Evolutionary conservation across 2,888 invertebrate genomes (phyloP), one percentile per base, ranked within the genome.

Genomic region (Chrysolina haemoptera): DNA sequence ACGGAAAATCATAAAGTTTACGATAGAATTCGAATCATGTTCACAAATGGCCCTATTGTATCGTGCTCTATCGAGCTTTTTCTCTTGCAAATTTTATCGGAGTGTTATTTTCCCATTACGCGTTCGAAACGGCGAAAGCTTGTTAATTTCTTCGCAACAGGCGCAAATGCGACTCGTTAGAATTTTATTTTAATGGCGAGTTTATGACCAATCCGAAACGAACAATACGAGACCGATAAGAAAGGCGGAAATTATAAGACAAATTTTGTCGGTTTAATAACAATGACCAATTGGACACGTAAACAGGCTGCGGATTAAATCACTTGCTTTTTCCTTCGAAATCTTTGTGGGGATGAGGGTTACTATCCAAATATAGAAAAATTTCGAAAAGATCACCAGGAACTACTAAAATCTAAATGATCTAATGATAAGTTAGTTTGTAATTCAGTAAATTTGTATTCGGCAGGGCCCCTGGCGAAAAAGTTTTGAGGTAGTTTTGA

Each of bases 261-360:
- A 69, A 66, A 69, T 73, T 69, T 50, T 62, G 65, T 48, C 20
- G 69, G 68, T 65, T 73, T 62, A 70, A 70, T 35, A 64, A 41
- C 69, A 70, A 50, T 73, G 69, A 73, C 69, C 66, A 73, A 73
- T 73, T 66, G 62, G 48, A 64, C 65, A 22, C 73, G 69, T 70
- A 69, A 73, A 68, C 48, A 11, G 73, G 69, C 66, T 69, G 65
- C 69, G 55, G 59, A 73, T 69, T 59, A 48, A 66, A 66, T 73
- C 69, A 59, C 48, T 69, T 46, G 62, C 59, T 66, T 73, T 66
- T 62, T 62, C 62, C 50, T 62, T 22, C 27, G 68, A 68, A 65
- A 62, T 73, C 70, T 73, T 62, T 5, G 1, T 10, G 0, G 11
- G 20, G 20, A 6, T 27, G 20, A 18, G 14, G 14, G 14, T 12